Conservation (phyloP, 2,797 vertebrate genomes). For the Gadopsis bispinosus region DNA sequence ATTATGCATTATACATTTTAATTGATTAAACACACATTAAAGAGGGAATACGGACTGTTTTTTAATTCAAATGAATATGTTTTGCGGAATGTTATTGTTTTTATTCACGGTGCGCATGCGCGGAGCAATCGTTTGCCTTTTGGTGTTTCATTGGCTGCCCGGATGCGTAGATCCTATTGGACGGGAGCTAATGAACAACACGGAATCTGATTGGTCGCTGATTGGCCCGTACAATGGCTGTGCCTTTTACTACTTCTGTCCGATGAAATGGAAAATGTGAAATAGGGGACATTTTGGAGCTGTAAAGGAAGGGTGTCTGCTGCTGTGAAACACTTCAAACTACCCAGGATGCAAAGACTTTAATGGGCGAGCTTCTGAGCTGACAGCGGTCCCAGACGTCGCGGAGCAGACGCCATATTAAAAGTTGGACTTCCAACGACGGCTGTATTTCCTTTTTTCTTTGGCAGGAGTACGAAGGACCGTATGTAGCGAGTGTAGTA, state of each 20-base stretch:
- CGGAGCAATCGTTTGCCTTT: not conserved
- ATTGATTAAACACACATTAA: slow-evolving; percentile 32
- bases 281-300: slow-evolving; percentile 81
- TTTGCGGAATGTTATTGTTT: not conserved
- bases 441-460: slow-evolving; percentile 33
- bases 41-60: not conserved
- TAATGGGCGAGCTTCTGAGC: not conserved
- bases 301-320: not conserved
- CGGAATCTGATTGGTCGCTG: slow-evolving; percentile 72
- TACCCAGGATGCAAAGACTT: not conserved
- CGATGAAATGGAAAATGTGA: slow-evolving; percentile 57
- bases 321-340: not conserved
- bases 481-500: slow-evolving; percentile 4
- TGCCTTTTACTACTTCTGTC: slow-evolving; percentile 52
- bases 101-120: slow-evolving; percentile 21
- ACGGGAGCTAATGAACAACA: slow-evolving; percentile 42
- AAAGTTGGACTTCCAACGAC: slow-evolving; percentile 18
- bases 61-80: not conserved
- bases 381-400: not conserved
- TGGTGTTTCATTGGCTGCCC: slow-evolving; percentile 52
- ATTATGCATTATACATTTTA: slow-evolving; percentile 65
- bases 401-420: slow-evolving; percentile 6
- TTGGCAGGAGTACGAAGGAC: slow-evolving; percentile 20
- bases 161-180: slow-evolving; percentile 60
- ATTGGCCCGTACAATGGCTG: slow-evolving; percentile 62